Conservation (phyloP, 2,797 vertebrate species). For the Rallus crepitans region DNA sequence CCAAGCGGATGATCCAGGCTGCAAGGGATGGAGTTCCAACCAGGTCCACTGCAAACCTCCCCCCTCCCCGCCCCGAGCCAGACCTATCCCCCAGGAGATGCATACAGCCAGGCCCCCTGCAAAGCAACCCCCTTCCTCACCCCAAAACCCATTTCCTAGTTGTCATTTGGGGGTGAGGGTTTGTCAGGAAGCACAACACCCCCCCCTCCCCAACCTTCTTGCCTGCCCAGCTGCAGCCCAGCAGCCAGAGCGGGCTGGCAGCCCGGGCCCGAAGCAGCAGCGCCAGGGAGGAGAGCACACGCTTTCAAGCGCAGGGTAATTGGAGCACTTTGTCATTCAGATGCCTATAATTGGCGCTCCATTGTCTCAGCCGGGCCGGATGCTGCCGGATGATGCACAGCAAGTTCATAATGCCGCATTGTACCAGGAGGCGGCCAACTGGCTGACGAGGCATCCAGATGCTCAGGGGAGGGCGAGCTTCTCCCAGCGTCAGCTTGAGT, state of each 20-base stretch:
- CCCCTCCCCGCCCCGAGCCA: neutral
- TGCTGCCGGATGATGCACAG: conserved; percentile 62
- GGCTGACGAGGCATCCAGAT: conserved; percentile 49
- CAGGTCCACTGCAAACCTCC: fast-evolving
- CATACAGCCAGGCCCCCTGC: fast-evolving
- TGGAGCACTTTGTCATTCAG: conserved; percentile 82
- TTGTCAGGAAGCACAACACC: neutral
- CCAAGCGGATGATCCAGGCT: neutral
- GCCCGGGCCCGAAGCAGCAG: neutral
- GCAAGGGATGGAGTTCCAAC: neutral
- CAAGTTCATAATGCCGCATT: conserved; percentile 22
- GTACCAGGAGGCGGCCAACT: conserved; percentile 54
- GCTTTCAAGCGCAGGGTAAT: conserved; percentile 67
- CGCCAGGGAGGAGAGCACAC: neutral
- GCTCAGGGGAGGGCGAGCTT: neutral
- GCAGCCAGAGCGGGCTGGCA: neutral
- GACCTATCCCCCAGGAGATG: fast-evolving
- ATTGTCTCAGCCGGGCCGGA: conserved; percentile 72
- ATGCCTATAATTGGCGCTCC: conserved; percentile 77
- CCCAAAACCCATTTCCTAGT: neutral
- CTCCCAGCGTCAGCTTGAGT: fast-evolving
- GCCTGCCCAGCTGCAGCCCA: neutral
- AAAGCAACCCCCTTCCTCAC: neutral
- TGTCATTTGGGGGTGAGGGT: neutral
- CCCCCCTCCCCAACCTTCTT: neutral